phyloP scores from a whole-genome alignment of 2,888 invertebrate species.

The Nemotelus pantherinus region DNA sequence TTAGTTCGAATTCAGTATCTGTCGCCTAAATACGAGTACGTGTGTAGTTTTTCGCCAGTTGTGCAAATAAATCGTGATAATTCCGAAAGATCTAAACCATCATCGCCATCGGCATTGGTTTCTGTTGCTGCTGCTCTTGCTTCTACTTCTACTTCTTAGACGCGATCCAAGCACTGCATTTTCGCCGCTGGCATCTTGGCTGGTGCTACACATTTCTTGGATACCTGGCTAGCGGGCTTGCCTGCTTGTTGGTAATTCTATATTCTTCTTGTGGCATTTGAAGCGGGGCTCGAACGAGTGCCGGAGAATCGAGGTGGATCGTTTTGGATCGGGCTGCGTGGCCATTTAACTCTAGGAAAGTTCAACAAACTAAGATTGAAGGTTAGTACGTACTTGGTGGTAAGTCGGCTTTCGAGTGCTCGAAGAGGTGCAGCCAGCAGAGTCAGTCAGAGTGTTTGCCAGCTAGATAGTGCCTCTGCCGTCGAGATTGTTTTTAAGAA shows the following conservation, averaged over 20 bases:
- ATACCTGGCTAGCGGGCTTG: background rate
- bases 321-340: conserved; percentile 22
- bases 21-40: no score
- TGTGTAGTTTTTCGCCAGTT: no score
- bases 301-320: background rate
- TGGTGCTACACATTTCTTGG: conserved; percentile 24
- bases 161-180: conserved; percentile 3
- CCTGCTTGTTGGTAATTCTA: conserved; percentile 14
- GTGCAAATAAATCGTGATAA: no score
- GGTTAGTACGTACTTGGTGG: conserved; percentile 32
- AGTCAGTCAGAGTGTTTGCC: background rate
- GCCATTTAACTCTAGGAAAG: conserved; percentile 40
- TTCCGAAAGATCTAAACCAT: no score
- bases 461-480: conserved; percentile 6
- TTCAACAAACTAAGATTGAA: conserved; percentile 41
- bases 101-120: no score
- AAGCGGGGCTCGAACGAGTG: background rate
- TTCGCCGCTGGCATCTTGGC: background rate
- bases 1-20: no score
- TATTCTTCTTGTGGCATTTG: conserved; percentile 33
- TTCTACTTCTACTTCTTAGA: background rate
- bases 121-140: no score
- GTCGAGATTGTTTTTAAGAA: background rate
- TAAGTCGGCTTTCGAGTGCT: background rate
- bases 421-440: background rate